phyloP scores from a whole-genome alignment of 1,140 invertebrate species.

The Pseudomyrmex gracilis region DNA sequence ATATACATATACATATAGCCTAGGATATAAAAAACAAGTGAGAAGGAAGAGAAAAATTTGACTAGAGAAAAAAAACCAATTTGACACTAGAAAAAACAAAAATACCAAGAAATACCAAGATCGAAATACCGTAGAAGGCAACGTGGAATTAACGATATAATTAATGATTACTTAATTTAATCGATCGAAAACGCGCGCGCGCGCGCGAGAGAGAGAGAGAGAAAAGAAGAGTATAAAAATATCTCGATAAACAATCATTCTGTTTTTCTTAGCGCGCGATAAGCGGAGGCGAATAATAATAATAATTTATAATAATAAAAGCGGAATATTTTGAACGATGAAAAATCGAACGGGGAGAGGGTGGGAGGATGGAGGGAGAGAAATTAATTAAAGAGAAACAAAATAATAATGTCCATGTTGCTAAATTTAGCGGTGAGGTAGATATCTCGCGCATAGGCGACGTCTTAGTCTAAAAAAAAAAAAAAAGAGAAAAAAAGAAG shows the following conservation, averaged over 20 bases:
- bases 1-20: constrained; percentile 35
- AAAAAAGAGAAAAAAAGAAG: too few species aligned
- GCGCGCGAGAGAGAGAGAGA: constrained; percentile 13
- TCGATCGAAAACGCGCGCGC: constrained; percentile 23
- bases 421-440: constrained; percentile 75
- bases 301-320: constrained; percentile 21
- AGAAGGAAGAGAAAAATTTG: neutral
- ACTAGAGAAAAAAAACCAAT: neutral
- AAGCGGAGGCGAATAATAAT: constrained; percentile 43
- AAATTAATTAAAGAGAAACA: constrained; percentile 46
- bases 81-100: neutral
- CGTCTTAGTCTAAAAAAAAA: constrained; percentile 67
- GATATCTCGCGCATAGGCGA: constrained; percentile 68
- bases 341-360: neutral
- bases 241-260: constrained; percentile 53
- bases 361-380: neutral
- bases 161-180: constrained; percentile 33
- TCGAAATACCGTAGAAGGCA: neutral
- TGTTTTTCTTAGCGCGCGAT: constrained; percentile 69
- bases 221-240: too few species aligned
- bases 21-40: constrained; percentile 32
- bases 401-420: constrained; percentile 79
- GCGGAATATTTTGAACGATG: constrained; percentile 71
- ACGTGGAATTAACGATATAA: constrained; percentile 11
- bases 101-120: constrained; percentile 21